Evolutionary conservation across 1,140 invertebrate species (phyloP).

Genomic region (Atta cephalotes): DNA sequence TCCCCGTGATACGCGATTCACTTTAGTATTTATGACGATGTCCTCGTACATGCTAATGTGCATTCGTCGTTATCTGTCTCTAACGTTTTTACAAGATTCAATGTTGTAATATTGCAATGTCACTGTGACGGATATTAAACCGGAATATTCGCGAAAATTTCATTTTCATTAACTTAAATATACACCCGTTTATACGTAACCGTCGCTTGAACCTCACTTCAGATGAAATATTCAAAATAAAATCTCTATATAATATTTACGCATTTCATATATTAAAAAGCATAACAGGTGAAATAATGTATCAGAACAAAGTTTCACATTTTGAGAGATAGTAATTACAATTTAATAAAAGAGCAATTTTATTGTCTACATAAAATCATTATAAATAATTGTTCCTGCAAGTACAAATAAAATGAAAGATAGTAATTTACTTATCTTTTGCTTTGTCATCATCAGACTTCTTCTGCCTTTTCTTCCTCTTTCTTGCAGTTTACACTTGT

Average conservation of each 20-base stretch:
- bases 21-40: conserved; percentile 59
- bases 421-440: not conserved
- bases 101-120: conserved; percentile 61
- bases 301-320: not conserved
- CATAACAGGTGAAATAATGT: not conserved
- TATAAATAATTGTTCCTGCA: not conserved
- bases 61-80: not conserved
- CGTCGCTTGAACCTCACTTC: not conserved
- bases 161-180: not conserved
- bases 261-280: not conserved
- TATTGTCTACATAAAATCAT: no score
- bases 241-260: not conserved
- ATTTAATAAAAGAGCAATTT: not conserved
- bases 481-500: not conserved
- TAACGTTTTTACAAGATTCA: conserved; percentile 30
- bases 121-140: conserved; percentile 22
- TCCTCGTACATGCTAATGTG: conserved; percentile 21
- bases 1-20: conserved; percentile 60
- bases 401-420: not conserved
- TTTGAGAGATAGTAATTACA: not conserved
- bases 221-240: not conserved
- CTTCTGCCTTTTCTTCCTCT: not conserved
- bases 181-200: not conserved
- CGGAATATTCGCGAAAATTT: not conserved
- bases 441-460: not conserved